Conservation (phyloP, 2,113 vertebrate genomes). For the Apeltes quadracus region DNA sequence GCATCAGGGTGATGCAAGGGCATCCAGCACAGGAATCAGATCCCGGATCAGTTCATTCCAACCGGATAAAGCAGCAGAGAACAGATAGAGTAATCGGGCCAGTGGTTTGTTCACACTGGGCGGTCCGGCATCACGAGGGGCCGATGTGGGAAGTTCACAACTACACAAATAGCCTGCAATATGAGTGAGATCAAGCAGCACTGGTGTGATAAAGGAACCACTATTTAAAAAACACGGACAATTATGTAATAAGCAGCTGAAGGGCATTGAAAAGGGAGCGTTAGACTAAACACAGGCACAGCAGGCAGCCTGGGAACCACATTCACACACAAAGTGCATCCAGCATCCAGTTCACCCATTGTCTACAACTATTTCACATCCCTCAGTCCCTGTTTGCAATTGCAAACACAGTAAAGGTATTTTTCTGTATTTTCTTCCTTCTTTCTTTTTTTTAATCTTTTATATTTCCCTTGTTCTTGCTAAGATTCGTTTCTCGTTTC, state of each 20-base stretch:
- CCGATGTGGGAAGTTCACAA: conserved; percentile 54
- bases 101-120: conserved; percentile 23
- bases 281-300: conserved; percentile 63
- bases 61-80: conserved; percentile 38
- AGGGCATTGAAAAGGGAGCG: conserved; percentile 46
- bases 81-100: conserved; percentile 17
- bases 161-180: conserved; percentile 52
- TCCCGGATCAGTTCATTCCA: conserved; percentile 42
- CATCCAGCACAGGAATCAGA: conserved; percentile 38
- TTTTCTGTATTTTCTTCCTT: conserved; percentile 5
- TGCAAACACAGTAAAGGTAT: neutral
- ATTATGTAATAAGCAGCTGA: conserved; percentile 65
- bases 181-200: conserved; percentile 55
- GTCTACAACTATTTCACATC: conserved; percentile 4
- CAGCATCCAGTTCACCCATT: conserved; percentile 2
- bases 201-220: conserved; percentile 42
- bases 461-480: neutral
- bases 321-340: conserved; percentile 27
- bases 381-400: conserved; percentile 6
- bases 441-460: neutral
- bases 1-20: conserved; percentile 20
- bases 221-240: conserved; percentile 60
- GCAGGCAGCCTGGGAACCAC: conserved; percentile 32
- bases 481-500: conserved; percentile 1
- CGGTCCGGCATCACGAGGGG: conserved; percentile 42